These are phyloP conservation scores for Mareca strepera DNA, from an alignment of 2,797 vertebrate genomes.

Conservation along the genomic window DNA sequence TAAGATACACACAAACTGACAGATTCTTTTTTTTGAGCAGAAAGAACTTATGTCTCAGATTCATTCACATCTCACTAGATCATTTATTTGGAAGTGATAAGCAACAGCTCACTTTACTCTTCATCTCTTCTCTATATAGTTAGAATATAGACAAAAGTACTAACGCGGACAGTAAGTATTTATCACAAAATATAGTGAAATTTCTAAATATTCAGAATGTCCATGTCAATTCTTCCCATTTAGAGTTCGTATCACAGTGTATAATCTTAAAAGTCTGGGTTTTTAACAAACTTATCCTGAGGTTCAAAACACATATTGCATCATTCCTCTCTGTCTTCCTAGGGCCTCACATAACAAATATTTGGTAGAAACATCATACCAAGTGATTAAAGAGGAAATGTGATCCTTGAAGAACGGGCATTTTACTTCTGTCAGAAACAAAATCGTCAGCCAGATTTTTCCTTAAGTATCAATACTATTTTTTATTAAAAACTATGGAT, in stretches of 20 bases:
- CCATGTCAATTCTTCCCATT: background rate
- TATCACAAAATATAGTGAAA: background rate
- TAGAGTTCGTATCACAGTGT: accelerated
- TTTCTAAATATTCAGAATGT: background rate
- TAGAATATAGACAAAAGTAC: background rate
- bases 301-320: background rate
- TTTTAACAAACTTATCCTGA: background rate
- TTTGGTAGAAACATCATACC: background rate
- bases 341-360: background rate
- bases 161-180: background rate
- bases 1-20: background rate
- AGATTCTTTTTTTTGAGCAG: background rate
- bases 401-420: background rate
- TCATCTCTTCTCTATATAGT: background rate
- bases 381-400: background rate
- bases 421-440: background rate
- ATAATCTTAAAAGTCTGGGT: background rate
- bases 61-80: background rate
- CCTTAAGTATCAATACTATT: background rate
- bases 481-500: background rate
- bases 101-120: background rate
- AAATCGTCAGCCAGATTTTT: background rate
- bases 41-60: background rate
- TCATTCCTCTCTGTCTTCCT: background rate
- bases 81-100: background rate